These are phyloP conservation scores for Drosophila kepulauana DNA, from an alignment of 1,140 invertebrate genomes.

Conservation along the genomic window DNA sequence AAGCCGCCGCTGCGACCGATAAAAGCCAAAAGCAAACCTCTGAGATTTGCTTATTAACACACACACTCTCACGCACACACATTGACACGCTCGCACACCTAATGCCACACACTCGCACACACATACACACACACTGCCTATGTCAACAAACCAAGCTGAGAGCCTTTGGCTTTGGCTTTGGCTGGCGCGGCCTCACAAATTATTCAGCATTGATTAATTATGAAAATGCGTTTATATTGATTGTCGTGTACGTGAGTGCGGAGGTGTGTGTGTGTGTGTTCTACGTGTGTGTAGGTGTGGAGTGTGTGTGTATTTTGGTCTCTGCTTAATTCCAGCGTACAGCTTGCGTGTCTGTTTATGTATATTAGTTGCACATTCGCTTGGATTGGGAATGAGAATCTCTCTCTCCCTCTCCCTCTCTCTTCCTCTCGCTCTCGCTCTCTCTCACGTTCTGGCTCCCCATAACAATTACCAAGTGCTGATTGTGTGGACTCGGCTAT, in stretches of 20 bases:
- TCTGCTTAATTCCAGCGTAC: conserved; percentile 55
- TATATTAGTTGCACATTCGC: conserved; percentile 57
- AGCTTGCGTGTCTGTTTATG: conserved; percentile 67
- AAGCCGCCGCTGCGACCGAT: conserved; percentile 68
- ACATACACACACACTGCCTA: conserved; percentile 14
- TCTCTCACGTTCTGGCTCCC: neutral
- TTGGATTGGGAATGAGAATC: neutral
- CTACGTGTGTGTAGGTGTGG: conserved; percentile 3
- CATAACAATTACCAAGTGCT: conserved; percentile 57
- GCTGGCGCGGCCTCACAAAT: conserved; percentile 61
- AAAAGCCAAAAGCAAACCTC: conserved; percentile 78
- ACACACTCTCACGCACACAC: conserved; percentile 25
- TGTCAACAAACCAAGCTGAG: conserved; percentile 40
- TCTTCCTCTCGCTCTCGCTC: too few species aligned
- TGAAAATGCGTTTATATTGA: conserved; percentile 83
- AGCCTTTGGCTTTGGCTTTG: conserved; percentile 4
- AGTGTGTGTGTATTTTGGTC: conserved; percentile 26
- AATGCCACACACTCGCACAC: conserved; percentile 1
- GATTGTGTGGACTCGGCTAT: conserved; percentile 44
- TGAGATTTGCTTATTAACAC: conserved; percentile 72
- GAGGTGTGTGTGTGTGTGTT: conserved; percentile 12
- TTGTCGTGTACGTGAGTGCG: conserved; percentile 45
- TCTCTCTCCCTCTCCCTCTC: neutral
- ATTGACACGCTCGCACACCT: conserved; percentile 12
- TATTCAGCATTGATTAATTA: conserved; percentile 83